Conservation (phyloP, 2,797 vertebrate species). For the Fratercula arctica region DNA sequence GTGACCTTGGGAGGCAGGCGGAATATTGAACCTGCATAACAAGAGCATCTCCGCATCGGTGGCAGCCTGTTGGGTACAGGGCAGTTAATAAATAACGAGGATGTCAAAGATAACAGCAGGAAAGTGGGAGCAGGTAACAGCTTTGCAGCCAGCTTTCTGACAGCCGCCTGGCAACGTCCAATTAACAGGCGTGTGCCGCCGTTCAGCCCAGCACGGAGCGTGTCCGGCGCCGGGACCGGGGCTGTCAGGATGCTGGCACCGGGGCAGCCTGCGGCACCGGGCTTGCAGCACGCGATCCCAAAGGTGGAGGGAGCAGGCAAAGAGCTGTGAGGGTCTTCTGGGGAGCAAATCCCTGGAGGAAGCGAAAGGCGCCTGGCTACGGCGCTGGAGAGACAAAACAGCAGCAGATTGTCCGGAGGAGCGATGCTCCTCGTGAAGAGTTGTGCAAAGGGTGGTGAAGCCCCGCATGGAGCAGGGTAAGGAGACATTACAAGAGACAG, state of each 20-base stretch:
- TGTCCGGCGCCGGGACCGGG: accelerated
- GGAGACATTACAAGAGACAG: accelerated
- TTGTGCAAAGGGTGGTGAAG: not conserved
- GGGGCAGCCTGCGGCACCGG: accelerated
- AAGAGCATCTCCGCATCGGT: not conserved
- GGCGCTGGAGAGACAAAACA: accelerated
- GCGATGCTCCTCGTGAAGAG: accelerated
- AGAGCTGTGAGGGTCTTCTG: accelerated
- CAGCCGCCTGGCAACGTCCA: conserved; percentile 40
- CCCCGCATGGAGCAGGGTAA: not conserved
- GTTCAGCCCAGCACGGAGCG: not conserved
- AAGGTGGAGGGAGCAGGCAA: accelerated
- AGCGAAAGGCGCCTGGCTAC: accelerated
- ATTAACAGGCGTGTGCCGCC: accelerated
- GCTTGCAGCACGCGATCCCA: accelerated
- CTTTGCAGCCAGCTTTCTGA: conserved; percentile 32
- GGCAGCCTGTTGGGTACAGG: conserved; percentile 43
- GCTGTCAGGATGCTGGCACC: accelerated
- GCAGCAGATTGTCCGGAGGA: accelerated
- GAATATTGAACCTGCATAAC: conserved; percentile 24
- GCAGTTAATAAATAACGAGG: conserved; percentile 66
- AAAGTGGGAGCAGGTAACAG: conserved; percentile 32
- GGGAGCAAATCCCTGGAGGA: not conserved
- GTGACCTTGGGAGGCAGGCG: conserved; percentile 53
- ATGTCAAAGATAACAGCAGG: conserved; percentile 60